These are phyloP conservation scores for Coilia nasus DNA, from an alignment of 2,797 vertebrate genomes.

Conservation along the genomic window DNA sequence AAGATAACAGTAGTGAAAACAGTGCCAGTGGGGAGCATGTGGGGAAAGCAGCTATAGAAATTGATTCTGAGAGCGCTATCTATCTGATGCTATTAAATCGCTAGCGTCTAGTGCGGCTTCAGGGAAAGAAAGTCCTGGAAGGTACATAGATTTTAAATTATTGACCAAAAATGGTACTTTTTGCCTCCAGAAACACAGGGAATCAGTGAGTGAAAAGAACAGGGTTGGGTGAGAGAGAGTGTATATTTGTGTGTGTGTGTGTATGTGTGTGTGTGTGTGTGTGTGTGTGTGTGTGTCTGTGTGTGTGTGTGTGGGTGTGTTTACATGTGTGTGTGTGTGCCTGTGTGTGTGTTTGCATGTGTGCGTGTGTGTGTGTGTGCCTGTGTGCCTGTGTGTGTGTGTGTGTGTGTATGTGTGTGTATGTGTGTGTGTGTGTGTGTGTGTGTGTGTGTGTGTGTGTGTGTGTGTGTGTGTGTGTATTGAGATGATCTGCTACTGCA, in stretches of 20 bases:
- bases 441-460: slow-evolving; percentile 9
- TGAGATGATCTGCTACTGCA: slow-evolving; percentile 1
- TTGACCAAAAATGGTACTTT: slow-evolving; percentile 35
- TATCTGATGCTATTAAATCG: slow-evolving; percentile 33
- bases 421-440: not conserved
- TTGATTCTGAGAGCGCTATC: slow-evolving; percentile 45
- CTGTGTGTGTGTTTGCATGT: no score
- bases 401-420: no score
- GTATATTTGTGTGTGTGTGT: slow-evolving; percentile 17
- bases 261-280: not conserved
- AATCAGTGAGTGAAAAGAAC: not conserved
- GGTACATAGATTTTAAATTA: slow-evolving; percentile 46
- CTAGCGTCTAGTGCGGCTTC: slow-evolving; percentile 17
- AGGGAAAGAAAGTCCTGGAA: slow-evolving; percentile 26
- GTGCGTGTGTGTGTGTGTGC: no score
- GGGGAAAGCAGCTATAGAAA: slow-evolving; percentile 31
- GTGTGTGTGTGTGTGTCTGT: slow-evolving; percentile 10
- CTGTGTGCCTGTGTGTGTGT: no score
- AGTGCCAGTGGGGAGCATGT: not conserved
- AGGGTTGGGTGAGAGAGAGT: not conserved
- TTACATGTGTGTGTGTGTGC: no score
- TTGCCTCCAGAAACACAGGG: slow-evolving; percentile 50
- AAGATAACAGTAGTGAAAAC: slow-evolving; percentile 28
- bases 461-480: slow-evolving; percentile 16
- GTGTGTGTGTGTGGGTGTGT: slow-evolving; percentile 15